Evolutionary conservation across 1,140 invertebrate species (phyloP).

Genomic region (Pomacea maculata): DNA sequence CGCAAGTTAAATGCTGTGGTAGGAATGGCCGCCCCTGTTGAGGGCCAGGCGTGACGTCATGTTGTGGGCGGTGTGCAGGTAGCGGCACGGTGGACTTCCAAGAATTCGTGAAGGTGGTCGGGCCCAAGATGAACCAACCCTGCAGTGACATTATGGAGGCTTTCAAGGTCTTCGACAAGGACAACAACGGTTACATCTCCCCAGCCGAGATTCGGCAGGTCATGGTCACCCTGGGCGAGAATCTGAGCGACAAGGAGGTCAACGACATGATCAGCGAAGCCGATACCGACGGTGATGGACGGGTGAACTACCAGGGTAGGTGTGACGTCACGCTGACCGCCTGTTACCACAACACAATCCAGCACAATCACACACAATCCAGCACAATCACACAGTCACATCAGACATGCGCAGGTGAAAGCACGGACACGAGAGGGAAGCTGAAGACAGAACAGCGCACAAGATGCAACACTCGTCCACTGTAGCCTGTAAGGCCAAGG

Average conservation of each 20-base stretch:
- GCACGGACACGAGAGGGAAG: too few relatives aligned
- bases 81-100: conserved; percentile 99
- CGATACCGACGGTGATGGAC: conserved; percentile 82
- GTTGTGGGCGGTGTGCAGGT: conserved; percentile 95
- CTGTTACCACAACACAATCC: neutral
- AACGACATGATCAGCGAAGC: conserved; percentile 94
- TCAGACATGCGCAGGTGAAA: too few relatives aligned
- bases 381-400: too few relatives aligned
- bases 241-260: conserved; percentile 87
- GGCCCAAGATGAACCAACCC: conserved; percentile 90
- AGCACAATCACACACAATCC: too few relatives aligned
- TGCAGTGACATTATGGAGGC: conserved; percentile 29
- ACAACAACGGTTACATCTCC: conserved; percentile 94
- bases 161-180: conserved; percentile 71
- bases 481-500: too few relatives aligned
- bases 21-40: too few relatives aligned
- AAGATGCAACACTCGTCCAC: too few relatives aligned
- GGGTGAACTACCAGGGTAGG: conserved; percentile 51
- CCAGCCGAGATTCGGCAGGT: conserved; percentile 94
- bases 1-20: neutral
- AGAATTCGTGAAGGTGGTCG: conserved; percentile 83
- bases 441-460: too few relatives aligned
- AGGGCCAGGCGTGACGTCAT: conserved; percentile 73
- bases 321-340: neutral
- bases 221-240: conserved; percentile 91